Percentiles rank a stretch among this genome's conserved stretches.
Evolutionary conservation across 2,797 vertebrate genomes (phyloP).

Genomic region (Enteromius anoplus): DNA sequence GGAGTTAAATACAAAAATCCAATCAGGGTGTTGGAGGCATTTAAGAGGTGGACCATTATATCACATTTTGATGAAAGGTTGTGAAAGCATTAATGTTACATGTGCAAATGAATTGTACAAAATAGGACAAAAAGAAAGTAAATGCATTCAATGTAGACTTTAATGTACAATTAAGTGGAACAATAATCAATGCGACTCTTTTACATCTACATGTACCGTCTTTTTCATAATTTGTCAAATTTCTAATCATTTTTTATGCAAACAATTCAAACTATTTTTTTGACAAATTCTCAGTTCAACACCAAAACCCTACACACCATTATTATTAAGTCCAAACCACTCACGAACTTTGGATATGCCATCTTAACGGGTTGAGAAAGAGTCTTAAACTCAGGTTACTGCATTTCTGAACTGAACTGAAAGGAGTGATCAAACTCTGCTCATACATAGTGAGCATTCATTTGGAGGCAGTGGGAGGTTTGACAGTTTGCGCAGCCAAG

Average conservation of each 20-base stretch:
- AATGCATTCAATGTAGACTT: background rate
- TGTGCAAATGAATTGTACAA: too few relatives aligned
- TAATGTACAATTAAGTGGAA: background rate
- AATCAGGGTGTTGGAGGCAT: background rate
- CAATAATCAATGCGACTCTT: background rate
- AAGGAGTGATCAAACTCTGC: slow-evolving; percentile 38
- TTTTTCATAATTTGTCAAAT: background rate
- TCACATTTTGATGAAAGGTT: background rate
- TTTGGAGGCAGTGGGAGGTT: slow-evolving; percentile 58
- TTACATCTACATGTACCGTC: background rate
- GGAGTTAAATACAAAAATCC: background rate
- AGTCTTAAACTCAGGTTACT: background rate
- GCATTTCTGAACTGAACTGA: background rate
- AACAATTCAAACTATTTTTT: background rate
- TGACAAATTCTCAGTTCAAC: background rate
- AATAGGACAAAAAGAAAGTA: too few relatives aligned
- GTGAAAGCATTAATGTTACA: too few relatives aligned
- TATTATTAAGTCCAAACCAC: background rate
- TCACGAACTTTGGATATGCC: background rate
- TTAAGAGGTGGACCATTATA: background rate
- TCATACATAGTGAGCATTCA: slow-evolving; percentile 64
- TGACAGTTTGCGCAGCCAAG: slow-evolving; percentile 62
- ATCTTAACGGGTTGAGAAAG: background rate
- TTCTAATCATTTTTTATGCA: background rate
- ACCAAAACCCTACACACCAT: background rate